These are phyloP conservation scores for Eubasilissa splendida DNA, from an alignment of 2,888 invertebrate genomes.

Conservation along the genomic window DNA sequence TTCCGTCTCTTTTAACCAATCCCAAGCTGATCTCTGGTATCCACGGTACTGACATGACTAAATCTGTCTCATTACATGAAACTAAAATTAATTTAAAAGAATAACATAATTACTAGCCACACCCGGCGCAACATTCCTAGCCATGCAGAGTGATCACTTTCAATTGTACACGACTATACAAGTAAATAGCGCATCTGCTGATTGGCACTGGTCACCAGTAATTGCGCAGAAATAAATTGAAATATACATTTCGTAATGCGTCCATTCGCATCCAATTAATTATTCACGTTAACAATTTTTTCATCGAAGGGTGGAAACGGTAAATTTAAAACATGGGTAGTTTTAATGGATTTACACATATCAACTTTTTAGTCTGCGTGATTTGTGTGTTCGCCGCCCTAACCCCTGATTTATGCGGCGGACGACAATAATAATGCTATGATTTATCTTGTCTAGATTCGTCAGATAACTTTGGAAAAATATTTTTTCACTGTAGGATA, in stretches of 20 bases:
- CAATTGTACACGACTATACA: not conserved
- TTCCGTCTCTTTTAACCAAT: too few relatives aligned
- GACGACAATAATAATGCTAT: slow-evolving; percentile 23
- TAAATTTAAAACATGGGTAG: not conserved
- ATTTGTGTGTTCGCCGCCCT: too few relatives aligned
- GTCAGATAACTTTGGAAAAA: not conserved
- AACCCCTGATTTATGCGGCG: slow-evolving; percentile 49
- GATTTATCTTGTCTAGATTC: slow-evolving; percentile 35
- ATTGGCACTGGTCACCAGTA: not conserved
- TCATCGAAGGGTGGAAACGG: not conserved
- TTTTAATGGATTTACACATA: slow-evolving; percentile 9
- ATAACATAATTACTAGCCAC: too few relatives aligned
- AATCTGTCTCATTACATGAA: too few relatives aligned
- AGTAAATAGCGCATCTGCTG: not conserved
- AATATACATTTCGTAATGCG: not conserved
- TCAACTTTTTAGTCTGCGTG: slow-evolving; percentile 5
- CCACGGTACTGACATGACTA: too few relatives aligned
- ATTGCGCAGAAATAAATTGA: not conserved
- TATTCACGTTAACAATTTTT: slow-evolving; percentile 12
- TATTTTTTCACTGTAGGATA: too few relatives aligned
- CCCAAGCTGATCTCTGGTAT: too few relatives aligned
- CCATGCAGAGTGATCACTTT: not conserved
- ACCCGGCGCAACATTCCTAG: too few relatives aligned
- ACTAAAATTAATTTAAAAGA: too few relatives aligned
- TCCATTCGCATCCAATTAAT: slow-evolving; percentile 2